A percentile compares a stretch with the other conserved stretches of the same genome.
phyloP scores from a whole-genome alignment of 2,797 vertebrate genomes.

The Ctenochaetus hawaiiensis region DNA sequence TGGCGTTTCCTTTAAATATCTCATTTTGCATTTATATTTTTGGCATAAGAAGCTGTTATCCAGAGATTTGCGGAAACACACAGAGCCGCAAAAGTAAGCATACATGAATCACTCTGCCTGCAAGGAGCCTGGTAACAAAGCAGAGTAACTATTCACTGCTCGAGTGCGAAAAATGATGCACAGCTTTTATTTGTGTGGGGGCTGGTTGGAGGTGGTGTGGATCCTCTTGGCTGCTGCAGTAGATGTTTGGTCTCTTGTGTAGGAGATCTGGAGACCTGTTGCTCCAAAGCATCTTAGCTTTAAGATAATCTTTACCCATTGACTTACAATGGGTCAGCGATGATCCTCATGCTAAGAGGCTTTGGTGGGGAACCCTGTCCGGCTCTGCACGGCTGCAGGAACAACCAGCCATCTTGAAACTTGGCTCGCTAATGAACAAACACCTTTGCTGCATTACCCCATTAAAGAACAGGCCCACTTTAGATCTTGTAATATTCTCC shows the following conservation, averaged over 20 bases:
- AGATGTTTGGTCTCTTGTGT: slow-evolving; percentile 54
- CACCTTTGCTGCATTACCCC: slow-evolving; percentile 39
- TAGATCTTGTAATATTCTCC: slow-evolving; percentile 55
- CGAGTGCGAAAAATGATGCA: slow-evolving; percentile 37
- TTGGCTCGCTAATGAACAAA: slow-evolving; percentile 43
- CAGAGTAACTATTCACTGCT: slow-evolving; percentile 44
- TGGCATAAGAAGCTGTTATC: slow-evolving; percentile 58
- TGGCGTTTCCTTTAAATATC: slow-evolving; percentile 63
- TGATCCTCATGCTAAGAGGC: slow-evolving; percentile 73
- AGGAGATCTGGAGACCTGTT: slow-evolving; percentile 58
- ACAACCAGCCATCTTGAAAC: slow-evolving; percentile 48
- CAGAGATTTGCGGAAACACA: slow-evolving; percentile 60
- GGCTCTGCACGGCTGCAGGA: slow-evolving; percentile 29
- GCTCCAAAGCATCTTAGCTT: slow-evolving; percentile 66
- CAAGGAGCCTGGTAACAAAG: slow-evolving; percentile 57
- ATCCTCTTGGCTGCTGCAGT: slow-evolving; percentile 42
- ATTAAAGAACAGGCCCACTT: slow-evolving; percentile 25
- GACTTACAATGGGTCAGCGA: slow-evolving; percentile 67
- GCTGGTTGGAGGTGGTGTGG: slow-evolving; percentile 5
- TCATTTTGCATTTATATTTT: slow-evolving; percentile 63
- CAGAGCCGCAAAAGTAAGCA: slow-evolving; percentile 60
- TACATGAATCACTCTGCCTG: slow-evolving; percentile 68
- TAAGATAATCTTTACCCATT: slow-evolving; percentile 70
- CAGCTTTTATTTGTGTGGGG: slow-evolving; percentile 39
- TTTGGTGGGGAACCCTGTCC: slow-evolving; percentile 54